Conservation (phyloP, 2,113 vertebrate genomes). For the Monarcha castaneiventris region DNA sequence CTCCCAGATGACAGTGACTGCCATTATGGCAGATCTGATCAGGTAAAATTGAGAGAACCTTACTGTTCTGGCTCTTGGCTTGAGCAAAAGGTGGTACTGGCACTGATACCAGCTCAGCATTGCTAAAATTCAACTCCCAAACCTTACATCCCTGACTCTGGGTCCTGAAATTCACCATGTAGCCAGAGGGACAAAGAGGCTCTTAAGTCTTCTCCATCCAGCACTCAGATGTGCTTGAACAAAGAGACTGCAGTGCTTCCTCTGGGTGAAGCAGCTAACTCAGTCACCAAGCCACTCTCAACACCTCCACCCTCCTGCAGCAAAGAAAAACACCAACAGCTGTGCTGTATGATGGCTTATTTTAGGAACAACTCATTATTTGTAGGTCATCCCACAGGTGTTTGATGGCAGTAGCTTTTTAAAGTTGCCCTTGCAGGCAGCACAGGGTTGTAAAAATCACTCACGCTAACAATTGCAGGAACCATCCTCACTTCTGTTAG, state of each 20-base stretch:
- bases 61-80: not conserved
- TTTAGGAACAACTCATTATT: not conserved
- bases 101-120: not conserved
- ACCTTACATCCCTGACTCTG: not conserved
- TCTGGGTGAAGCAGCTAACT: not conserved
- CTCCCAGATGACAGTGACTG: not conserved
- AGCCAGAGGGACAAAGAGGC: not conserved
- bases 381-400: conserved; percentile 1
- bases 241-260: not conserved
- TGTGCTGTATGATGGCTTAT: not conserved
- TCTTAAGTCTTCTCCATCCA: not conserved
- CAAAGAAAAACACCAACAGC: conserved; percentile 24
- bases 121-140: not conserved
- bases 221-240: not conserved
- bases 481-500: not conserved
- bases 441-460: not conserved
- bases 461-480: not conserved
- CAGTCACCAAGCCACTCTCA: not conserved
- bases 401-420: not conserved
- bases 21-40: not conserved
- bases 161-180: not conserved
- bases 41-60: not conserved
- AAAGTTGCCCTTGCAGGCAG: not conserved
- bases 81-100: not conserved
- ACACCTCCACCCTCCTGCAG: not conserved